Percentiles rank a stretch among this genome's conserved stretches.
phyloP scores from a whole-genome alignment of 2,888 invertebrate species.

The Pandemis corylana region DNA sequence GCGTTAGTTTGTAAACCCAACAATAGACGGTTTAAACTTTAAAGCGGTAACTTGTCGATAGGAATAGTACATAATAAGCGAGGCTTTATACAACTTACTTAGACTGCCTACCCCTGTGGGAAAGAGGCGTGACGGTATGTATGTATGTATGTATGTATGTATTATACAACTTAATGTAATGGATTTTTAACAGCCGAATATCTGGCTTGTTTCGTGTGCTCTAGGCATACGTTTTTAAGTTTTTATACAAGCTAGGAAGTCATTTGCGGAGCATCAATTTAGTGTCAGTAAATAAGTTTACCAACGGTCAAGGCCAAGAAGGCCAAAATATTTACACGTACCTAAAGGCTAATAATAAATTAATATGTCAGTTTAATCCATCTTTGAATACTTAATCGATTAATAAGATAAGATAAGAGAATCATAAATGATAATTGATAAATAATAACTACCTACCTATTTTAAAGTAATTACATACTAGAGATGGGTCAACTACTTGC shows the following conservation, averaged over 20 bases:
- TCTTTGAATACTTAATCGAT: neutral
- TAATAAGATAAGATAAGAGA: neutral
- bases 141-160: too few species aligned
- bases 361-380: neutral
- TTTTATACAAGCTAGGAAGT: neutral
- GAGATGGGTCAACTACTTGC: too few species aligned
- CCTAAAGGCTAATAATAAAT: neutral
- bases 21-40: neutral
- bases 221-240: neutral
- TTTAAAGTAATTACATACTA: neutral
- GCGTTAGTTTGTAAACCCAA: too few species aligned
- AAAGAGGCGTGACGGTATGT: too few species aligned
- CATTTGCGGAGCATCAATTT: neutral
- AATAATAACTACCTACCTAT: neutral
- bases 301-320: neutral
- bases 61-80: neutral
- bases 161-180: neutral
- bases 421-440: neutral
- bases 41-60: neutral
- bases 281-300: conserved; percentile 4
- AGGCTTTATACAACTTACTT: neutral
- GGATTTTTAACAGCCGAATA: neutral
- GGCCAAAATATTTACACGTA: neutral
- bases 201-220: neutral
- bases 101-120: too few species aligned